These are phyloP conservation scores for Poecilobothrus nobilitatus DNA, from an alignment of 2,888 invertebrate species.

Conservation along the genomic window DNA sequence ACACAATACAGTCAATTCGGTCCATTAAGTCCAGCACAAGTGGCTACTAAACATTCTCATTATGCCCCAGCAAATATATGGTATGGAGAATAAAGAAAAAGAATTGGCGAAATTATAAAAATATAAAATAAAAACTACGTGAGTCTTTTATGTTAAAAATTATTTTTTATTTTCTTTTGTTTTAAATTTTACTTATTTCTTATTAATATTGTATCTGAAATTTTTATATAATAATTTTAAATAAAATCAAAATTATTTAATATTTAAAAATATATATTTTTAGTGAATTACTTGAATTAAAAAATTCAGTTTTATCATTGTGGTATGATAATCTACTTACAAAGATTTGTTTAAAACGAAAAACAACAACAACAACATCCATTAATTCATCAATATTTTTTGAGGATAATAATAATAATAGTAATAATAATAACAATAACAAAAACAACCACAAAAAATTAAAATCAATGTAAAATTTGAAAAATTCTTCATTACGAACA, in stretches of 20 bases:
- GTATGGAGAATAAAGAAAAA: conserved; percentile 44
- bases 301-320: not conserved
- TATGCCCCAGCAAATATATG: conserved; percentile 45
- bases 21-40: conserved; percentile 44
- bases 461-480: not conserved
- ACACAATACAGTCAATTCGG: conserved; percentile 53
- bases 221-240: not conserved
- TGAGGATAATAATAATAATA: not conserved
- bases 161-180: not conserved
- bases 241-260: not conserved
- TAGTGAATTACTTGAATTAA: conserved; percentile 4
- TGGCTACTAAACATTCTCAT: conserved; percentile 44
- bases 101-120: conserved; percentile 16
- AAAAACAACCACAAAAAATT: not conserved
- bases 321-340: not conserved
- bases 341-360: not conserved
- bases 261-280: not conserved
- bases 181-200: not conserved
- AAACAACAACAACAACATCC: not conserved
- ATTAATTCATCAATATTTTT: not conserved
- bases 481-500: no score
- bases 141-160: not conserved
- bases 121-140: not conserved
- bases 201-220: not conserved
- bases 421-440: not conserved